Evolutionary conservation across 1,140 invertebrate genomes (phyloP).

Genomic region (Tetramorium alpestre): DNA sequence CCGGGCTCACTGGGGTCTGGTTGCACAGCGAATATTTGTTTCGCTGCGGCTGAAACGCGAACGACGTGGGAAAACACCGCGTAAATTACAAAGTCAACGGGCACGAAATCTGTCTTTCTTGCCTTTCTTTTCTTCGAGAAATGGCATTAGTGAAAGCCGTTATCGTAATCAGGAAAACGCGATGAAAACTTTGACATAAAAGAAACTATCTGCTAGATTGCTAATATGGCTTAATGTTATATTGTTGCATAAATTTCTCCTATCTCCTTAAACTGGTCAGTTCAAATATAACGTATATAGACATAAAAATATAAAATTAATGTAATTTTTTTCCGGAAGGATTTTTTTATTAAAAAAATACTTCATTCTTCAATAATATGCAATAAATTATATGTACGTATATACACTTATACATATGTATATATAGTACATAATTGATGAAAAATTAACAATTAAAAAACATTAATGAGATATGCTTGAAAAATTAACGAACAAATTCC

Average conservation of each 20-base stretch:
- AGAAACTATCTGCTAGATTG: not conserved
- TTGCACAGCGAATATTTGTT: conserved; percentile 27
- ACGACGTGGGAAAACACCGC: conserved; percentile 45
- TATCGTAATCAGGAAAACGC: not conserved
- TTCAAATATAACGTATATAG: not conserved
- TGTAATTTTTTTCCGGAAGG: not conserved
- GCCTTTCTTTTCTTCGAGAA: conserved; percentile 27
- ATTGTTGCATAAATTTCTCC: not conserved
- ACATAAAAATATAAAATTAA: not conserved
- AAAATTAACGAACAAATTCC: not conserved
- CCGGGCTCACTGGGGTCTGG: not conserved
- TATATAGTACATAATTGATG: not conserved
- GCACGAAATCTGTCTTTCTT: conserved; percentile 29
- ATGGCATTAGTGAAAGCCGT: not conserved
- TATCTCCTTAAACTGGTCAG: not conserved
- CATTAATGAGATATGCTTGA: not conserved
- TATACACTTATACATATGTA: too few species aligned
- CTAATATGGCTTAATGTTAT: conserved; percentile 28
- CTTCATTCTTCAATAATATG: not conserved
- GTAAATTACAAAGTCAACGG: conserved; percentile 74
- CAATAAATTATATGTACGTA: not conserved
- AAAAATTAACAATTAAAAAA: not conserved
- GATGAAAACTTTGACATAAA: conserved; percentile 1
- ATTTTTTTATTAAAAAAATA: not conserved
- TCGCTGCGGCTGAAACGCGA: conserved; percentile 1